Evolutionary conservation across 2,888 invertebrate species (phyloP).

Genomic region (Boloria euphrosyne): DNA sequence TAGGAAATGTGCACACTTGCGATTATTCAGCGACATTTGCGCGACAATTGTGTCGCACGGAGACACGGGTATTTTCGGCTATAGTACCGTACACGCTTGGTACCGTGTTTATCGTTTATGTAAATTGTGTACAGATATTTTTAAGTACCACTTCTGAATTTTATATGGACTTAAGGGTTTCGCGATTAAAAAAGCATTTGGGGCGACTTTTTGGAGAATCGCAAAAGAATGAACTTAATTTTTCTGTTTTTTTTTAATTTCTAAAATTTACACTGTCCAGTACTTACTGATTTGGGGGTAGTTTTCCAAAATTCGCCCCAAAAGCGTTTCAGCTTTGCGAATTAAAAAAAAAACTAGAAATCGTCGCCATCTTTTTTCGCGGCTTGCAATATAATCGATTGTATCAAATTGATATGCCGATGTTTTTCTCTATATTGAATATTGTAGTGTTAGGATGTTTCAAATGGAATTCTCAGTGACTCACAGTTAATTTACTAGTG

Average conservation of each 20-base stretch:
- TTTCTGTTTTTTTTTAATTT: too few species aligned
- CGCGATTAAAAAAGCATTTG: neutral
- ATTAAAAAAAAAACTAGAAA: conserved; percentile 23
- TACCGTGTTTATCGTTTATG: conserved; percentile 13
- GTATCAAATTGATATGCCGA: conserved; percentile 51
- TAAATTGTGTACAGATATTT: conserved; percentile 40
- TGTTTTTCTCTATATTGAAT: conserved; percentile 39
- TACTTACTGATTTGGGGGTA: conserved; percentile 5
- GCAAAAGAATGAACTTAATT: too few species aligned
- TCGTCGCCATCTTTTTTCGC: conserved; percentile 35
- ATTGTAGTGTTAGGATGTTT: conserved; percentile 35
- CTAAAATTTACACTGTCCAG: neutral
- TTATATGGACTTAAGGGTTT: conserved; percentile 11
- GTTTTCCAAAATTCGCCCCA: conserved; percentile 12
- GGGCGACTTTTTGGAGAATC: neutral
- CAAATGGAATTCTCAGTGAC: conserved; percentile 36
- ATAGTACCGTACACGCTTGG: neutral
- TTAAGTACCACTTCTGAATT: conserved; percentile 40
- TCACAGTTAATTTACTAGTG: conserved; percentile 39
- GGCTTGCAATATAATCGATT: conserved; percentile 38
- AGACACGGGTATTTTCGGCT: conserved; percentile 32
- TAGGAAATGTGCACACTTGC: conserved; percentile 37
- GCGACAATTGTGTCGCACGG: conserved; percentile 24
- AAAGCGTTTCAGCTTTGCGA: conserved; percentile 23
- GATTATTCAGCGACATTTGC: conserved; percentile 17